Conservation (phyloP, 23 tunicate species). For the Styela plicata region DNA sequence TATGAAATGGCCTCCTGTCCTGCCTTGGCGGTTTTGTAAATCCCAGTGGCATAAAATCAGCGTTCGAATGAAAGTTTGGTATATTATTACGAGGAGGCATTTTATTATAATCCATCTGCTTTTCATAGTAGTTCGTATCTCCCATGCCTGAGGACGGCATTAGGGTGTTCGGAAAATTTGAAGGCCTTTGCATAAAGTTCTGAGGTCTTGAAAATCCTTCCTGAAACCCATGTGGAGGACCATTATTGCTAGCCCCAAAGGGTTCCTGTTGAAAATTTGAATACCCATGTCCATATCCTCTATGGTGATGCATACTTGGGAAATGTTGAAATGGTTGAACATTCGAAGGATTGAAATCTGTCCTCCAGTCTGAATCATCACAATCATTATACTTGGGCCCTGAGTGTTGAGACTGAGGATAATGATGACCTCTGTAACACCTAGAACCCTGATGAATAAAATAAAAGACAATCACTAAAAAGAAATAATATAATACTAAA, state of each 20-base stretch:
- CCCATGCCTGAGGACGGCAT: background rate
- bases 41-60: background rate
- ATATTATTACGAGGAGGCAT: background rate
- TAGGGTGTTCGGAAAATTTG: background rate
- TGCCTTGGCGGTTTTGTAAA: background rate
- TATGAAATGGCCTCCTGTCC: background rate
- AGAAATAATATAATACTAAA: too few species aligned
- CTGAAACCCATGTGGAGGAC: background rate
- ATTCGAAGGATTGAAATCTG: background rate
- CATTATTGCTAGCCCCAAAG: background rate
- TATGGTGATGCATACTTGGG: background rate
- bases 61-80: background rate
- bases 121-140: background rate
- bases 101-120: background rate
- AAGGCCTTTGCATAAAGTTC: constrained; percentile 6
- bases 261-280: background rate
- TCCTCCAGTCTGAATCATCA: background rate
- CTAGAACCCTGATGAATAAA: background rate
- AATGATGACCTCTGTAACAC: background rate
- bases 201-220: background rate
- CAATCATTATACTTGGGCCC: background rate
- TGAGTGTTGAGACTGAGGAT: background rate
- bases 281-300: background rate
- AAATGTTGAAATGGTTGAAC: background rate
- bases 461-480: too few species aligned